Conservation (phyloP, 1,140 invertebrate genomes). For the Drosophila truncata region DNA sequence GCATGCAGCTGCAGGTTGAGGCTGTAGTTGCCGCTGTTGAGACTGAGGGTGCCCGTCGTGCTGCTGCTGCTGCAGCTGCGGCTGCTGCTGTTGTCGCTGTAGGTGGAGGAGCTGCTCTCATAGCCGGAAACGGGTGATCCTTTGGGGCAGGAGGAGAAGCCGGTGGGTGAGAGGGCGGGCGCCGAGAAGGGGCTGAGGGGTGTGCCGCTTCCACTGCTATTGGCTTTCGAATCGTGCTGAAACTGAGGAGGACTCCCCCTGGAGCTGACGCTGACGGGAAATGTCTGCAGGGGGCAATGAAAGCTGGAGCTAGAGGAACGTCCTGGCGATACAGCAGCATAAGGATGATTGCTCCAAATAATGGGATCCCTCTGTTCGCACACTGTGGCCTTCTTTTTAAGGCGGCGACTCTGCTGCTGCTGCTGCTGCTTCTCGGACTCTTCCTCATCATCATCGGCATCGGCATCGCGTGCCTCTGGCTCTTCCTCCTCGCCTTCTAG, state of each 20-base stretch:
- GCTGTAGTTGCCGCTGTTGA: constrained; percentile 71
- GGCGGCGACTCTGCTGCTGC: constrained; percentile 19
- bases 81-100: constrained; percentile 70
- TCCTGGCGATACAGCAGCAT: constrained; percentile 33
- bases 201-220: constrained; percentile 17
- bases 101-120: constrained; percentile 84
- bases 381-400: constrained; percentile 54
- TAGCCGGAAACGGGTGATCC: constrained; percentile 83
- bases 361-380: constrained; percentile 62
- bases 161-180: constrained; percentile 66
- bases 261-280: constrained; percentile 51
- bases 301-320: constrained; percentile 21
- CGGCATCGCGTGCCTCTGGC: constrained; percentile 71
- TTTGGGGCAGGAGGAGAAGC: constrained; percentile 78
- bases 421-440: constrained; percentile 45
- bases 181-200: constrained; percentile 68
- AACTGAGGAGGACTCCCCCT: constrained; percentile 68
- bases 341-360: constrained; percentile 72
- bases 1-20: constrained; percentile 86
- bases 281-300: constrained; percentile 53
- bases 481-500: constrained; percentile 66
- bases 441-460: constrained; percentile 83
- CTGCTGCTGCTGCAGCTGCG: constrained; percentile 22
- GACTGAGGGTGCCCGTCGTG: constrained; percentile 28
- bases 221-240: constrained; percentile 41